Base-by-base conservation (phyloP, 2,888 invertebrate genomes). In the Eucera pruinosa region DNA sequence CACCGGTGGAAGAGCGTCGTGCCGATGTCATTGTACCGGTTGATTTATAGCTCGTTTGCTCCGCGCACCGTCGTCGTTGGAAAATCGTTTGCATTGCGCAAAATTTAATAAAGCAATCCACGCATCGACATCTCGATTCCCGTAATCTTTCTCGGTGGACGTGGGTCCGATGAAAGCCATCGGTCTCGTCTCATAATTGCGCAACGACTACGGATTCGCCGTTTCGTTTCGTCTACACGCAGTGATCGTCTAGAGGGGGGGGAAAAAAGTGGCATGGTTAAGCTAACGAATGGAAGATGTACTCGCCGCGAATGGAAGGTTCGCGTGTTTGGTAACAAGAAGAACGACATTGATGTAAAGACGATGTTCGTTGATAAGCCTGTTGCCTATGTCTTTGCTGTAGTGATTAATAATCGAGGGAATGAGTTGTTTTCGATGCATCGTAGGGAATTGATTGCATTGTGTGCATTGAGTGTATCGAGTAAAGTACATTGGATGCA, bases 51-150 rank as follows among this genome's bases (percentile, higher is more conserved):
- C 83, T 67, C 36, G 78, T 75, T 74, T 55, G 70, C 77, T 61
- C 60, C 70, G 76, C 67, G 75, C 76, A 62, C 60, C 61, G 68
- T 78, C 61, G 80, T 64, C 67, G 78, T 73, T 86, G 80, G 85
- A 87, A 85, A 87, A 87, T 87, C 81, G 79, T 87, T 81, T 74
- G 84, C 72, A 81, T 89, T 89, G 87, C 89, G 87, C 81, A 89
- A 89, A 89, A 86, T 89, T 89, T 83, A 87, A 88, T 86, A 88
- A 88, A 89, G 86, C 89, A 86, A 89, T 89, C 87, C 82, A 86
- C 86, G 82, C 82, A 82, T 86, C 83, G 85, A 83, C 84, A 73
- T 79, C 80, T 83, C 83, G 80, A 84, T 85, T 82, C 84, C 77
- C 65, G 81, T 81, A 81, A 86, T 85, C 82, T 87, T 85, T 85